Percentiles rank a stretch among this genome's conserved stretches.
phyloP scores from a whole-genome alignment of 2,113 vertebrate species.

The Nycticryphes semicollaris region DNA sequence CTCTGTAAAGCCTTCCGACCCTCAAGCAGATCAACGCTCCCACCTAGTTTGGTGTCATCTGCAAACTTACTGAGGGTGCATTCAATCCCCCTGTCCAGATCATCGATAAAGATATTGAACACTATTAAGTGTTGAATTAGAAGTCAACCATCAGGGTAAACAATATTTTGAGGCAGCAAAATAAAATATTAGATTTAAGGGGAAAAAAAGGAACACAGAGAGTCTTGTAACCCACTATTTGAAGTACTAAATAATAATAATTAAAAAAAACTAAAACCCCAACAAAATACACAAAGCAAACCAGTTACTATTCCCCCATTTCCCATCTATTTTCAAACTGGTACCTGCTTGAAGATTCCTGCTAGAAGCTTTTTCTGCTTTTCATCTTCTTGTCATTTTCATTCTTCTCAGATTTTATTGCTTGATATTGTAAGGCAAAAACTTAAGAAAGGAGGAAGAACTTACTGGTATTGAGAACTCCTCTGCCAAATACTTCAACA shows the following conservation, averaged over 20 bases:
- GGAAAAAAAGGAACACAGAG: background rate
- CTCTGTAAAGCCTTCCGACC: no score
- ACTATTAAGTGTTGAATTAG: background rate
- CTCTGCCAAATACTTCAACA: slow-evolving; percentile 84
- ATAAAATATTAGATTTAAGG: background rate
- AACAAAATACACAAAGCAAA: background rate
- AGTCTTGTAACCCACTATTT: background rate
- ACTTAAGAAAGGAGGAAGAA: slow-evolving; percentile 24
- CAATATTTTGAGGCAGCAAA: background rate
- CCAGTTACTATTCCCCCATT: background rate
- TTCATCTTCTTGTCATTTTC: background rate
- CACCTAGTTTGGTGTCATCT: no score
- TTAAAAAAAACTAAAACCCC: background rate
- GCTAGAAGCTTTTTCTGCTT: background rate
- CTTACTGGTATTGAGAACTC: slow-evolving; percentile 88
- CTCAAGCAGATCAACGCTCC: no score
- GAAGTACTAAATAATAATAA: background rate
- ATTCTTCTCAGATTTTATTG: slow-evolving; percentile 10
- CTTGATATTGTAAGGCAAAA: background rate
- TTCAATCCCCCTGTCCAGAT: no score
- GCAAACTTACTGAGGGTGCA: no score
- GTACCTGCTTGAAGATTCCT: background rate
- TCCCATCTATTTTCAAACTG: background rate
- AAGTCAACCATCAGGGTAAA: background rate
- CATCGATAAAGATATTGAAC: no score